phyloP scores from a whole-genome alignment of 2,888 invertebrate species.

The Pseudococcus viburni region DNA sequence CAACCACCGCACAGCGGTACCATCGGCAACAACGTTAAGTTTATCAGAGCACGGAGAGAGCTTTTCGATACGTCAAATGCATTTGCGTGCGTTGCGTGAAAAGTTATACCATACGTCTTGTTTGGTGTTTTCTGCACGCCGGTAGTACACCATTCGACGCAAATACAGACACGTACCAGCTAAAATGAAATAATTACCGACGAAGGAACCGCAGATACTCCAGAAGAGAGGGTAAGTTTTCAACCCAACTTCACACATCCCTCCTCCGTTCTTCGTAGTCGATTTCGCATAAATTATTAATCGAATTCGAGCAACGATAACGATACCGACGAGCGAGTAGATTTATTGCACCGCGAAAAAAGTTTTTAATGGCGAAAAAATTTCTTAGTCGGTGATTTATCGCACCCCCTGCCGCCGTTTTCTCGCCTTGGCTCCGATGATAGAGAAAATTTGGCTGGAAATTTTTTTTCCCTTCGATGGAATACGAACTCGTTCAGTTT shows the following conservation, averaged over 20 bases:
- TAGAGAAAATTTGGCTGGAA: neutral
- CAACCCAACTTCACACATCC: too few species aligned
- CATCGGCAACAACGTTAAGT: neutral
- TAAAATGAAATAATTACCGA: too few species aligned
- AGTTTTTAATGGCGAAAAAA: neutral
- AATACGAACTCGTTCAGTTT: neutral
- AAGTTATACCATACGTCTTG: neutral
- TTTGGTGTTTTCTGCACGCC: neutral
- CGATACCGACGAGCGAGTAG: neutral
- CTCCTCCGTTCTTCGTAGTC: neutral
- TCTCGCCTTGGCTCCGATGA: neutral
- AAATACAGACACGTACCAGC: too few species aligned
- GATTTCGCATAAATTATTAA: slow-evolving; percentile 34
- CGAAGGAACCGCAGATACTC: too few species aligned
- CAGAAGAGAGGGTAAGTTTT: too few species aligned
- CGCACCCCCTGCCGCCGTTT: neutral
- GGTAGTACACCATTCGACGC: too few species aligned
- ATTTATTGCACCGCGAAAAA: slow-evolving; percentile 20
- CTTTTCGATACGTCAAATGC: slow-evolving; percentile 49
- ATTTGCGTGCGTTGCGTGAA: slow-evolving; percentile 25
- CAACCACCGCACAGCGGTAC: neutral
- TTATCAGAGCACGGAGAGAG: neutral
- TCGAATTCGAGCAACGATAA: neutral
- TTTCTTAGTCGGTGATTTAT: slow-evolving; percentile 14
- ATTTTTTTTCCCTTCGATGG: neutral